These are phyloP conservation scores for Drosophila sp. DNA, from an alignment of 1,140 invertebrate genomes.

Conservation along the genomic window DNA sequence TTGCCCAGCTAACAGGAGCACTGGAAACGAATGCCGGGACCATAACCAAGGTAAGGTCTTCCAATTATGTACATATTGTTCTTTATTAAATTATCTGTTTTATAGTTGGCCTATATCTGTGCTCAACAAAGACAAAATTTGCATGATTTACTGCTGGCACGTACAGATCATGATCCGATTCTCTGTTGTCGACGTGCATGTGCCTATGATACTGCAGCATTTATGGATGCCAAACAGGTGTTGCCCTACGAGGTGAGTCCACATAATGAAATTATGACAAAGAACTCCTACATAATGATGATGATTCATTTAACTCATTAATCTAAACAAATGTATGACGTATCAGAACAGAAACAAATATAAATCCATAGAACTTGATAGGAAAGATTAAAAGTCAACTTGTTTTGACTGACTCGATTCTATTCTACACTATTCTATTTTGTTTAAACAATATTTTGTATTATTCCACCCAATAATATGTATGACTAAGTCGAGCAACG, in stretches of 20 bases:
- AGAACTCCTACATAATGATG: not conserved
- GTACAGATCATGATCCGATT: conserved; percentile 89
- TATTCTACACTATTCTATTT: too few species aligned
- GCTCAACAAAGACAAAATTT: conserved; percentile 94
- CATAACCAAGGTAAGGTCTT: conserved; percentile 70
- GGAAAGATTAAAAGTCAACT: not conserved
- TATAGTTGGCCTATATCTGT: conserved; percentile 93
- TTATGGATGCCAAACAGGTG: conserved; percentile 95
- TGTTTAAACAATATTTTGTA: too few species aligned
- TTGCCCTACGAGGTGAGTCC: conserved; percentile 89
- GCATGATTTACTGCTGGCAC: conserved; percentile 90
- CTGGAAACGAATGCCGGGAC: conserved; percentile 71
- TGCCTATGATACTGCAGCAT: conserved; percentile 90
- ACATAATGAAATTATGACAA: not conserved
- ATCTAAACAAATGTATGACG: not conserved
- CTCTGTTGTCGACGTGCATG: conserved; percentile 91
- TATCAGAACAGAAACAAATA: not conserved
- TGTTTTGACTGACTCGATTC: too few species aligned
- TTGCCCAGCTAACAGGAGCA: conserved; percentile 65
- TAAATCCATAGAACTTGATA: not conserved
- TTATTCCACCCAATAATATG: too few species aligned
- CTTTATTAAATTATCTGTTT: not conserved
- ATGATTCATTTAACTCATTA: not conserved
- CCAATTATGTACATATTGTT: not conserved
- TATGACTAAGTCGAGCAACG: too few species aligned